Percentiles rank a stretch among this genome's conserved stretches.
phyloP scores from a whole-genome alignment of 1,140 invertebrate genomes.

The Papilio polyxenes region DNA sequence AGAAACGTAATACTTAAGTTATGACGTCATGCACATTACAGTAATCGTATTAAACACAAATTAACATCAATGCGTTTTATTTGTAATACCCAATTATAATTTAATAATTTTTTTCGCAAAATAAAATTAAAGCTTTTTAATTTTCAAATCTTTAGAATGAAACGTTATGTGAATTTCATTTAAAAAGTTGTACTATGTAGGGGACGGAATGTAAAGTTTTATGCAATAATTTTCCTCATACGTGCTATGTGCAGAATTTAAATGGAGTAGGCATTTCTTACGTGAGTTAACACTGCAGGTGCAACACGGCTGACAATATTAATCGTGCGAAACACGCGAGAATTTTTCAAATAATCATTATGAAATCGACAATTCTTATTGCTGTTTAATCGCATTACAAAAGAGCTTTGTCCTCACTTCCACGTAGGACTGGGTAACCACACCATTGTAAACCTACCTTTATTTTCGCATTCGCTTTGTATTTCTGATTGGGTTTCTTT shows the following conservation, averaged over 20 bases:
- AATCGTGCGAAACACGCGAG: slow-evolving; percentile 59
- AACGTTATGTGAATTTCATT: background rate
- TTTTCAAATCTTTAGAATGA: background rate
- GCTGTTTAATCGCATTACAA: slow-evolving; percentile 64
- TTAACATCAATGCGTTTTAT: background rate
- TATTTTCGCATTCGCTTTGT: background rate
- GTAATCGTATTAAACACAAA: background rate
- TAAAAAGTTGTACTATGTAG: background rate
- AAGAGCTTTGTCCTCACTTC: slow-evolving; percentile 58
- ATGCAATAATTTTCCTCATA: slow-evolving; percentile 24
- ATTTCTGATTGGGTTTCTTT: background rate
- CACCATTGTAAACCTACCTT: slow-evolving; percentile 30
- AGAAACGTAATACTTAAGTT: background rate
- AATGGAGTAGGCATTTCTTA: slow-evolving; percentile 38
- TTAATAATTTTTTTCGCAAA: background rate
- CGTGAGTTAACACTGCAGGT: slow-evolving; percentile 48
- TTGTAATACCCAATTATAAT: background rate
- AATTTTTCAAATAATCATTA: slow-evolving; percentile 67
- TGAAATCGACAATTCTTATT: slow-evolving; percentile 66
- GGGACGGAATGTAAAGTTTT: slow-evolving; percentile 18
- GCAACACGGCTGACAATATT: slow-evolving; percentile 43
- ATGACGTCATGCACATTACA: no score
- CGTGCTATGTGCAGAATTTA: slow-evolving; percentile 34
- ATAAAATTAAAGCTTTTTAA: background rate
- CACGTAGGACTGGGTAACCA: slow-evolving; percentile 44